Base-by-base conservation (phyloP, 2,888 invertebrate genomes). In the Reticulitermes lucifugus region DNA sequence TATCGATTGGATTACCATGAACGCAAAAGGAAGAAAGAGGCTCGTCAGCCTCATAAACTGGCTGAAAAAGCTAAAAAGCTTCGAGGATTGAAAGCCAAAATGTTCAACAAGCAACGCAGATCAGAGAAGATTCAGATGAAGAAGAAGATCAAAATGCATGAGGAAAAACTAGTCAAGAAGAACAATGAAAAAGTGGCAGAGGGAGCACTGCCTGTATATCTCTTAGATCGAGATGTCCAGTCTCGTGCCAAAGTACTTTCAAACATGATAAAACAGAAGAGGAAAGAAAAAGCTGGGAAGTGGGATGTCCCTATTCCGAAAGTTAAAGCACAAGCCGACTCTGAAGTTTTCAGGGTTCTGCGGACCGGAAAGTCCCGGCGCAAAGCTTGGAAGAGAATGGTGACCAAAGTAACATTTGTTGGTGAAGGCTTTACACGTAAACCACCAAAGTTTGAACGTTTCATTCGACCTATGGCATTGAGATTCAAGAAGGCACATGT, bases 291-390 rank as follows among this genome's bases (percentile, higher is more conserved):
- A 89, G 99, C 98, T 84, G 99, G 99, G 0, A 99, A 99, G 93
- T 99, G 99, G 99, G 98, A 99, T 89, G 99, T 99, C 0, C 99
- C 99, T 0, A 96, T 99, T 89, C 99, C 99, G 0, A 99, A 99
- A 94, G 99, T 99, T 0, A 94, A 96, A 89, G 98, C 98, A 0
- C 98, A 99, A 89, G 96, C 98, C 1, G 99, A 99, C 89, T 95
- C 98, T 0, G 99, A 99, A 92, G 99, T 99, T 0, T 98, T 99
- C 90, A 98, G 95, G 93, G 96, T 98, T 0, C 91, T 99, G 0
- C 96, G 95, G 89, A 95, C 96, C 7, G 99, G 99, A 65, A 99
- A 99, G 92, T 93, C 97, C 0, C 97, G 95, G 90, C 92, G 98
- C 85, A 99, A 99, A 92, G 98, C 97, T 0, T 99, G 99, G 99